Evolutionary conservation across 1,140 invertebrate species (phyloP).

Genomic region (Chrysopa pallens): DNA sequence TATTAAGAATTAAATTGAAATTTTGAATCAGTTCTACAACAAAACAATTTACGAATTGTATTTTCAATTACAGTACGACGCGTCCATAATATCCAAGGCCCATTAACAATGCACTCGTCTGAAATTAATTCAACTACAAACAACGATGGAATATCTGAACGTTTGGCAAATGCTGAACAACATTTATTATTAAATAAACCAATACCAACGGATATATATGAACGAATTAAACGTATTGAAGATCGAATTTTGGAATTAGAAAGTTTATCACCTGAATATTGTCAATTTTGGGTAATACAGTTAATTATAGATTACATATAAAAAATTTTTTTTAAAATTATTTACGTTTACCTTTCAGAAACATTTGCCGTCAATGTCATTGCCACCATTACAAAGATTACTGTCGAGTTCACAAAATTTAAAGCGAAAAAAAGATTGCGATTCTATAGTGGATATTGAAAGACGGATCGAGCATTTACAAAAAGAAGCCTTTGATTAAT

Average conservation of each 20-base stretch:
- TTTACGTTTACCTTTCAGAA: neutral
- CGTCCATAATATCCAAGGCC: too few relatives aligned
- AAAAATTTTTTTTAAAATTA: neutral
- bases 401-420: neutral
- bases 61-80: too few relatives aligned
- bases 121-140: too few relatives aligned
- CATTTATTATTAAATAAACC: conserved; percentile 31
- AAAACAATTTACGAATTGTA: too few relatives aligned
- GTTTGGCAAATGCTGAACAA: conserved; percentile 33
- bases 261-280: conserved; percentile 51
- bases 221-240: conserved; percentile 44
- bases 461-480: neutral
- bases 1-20: too few relatives aligned
- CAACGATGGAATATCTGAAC: conserved; percentile 30
- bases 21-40: too few relatives aligned
- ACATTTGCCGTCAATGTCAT: too few relatives aligned
- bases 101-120: too few relatives aligned
- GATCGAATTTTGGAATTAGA: conserved; percentile 43
- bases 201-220: conserved; percentile 34
- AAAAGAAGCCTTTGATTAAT: neutral
- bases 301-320: neutral
- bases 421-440: neutral
- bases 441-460: neutral
- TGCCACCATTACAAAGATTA: neutral
- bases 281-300: conserved; percentile 35